Base-by-base conservation (phyloP, 2,888 invertebrate genomes). In the Drosophila nr. perissopoda region DNA sequence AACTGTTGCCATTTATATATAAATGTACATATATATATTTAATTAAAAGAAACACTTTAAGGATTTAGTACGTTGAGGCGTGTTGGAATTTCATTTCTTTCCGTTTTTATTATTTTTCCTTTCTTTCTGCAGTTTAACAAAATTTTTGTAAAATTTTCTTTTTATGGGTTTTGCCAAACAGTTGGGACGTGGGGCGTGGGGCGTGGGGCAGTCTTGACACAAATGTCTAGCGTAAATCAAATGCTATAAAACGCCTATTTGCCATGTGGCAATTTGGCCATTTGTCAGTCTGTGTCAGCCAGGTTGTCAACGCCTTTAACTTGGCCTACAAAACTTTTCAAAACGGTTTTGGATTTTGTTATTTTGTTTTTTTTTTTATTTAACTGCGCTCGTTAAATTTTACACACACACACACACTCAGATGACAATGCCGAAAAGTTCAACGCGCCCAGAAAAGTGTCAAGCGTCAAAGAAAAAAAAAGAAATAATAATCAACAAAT, bases 401-500 rank as follows among this genome's bases (percentile, higher is more conserved):
- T 80, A 83, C 82, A 83, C 76, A 81, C 57, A 21, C 46, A 8
- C 75, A 78, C 57, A 18, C 36, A 8, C 18, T 3, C 36, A 2
- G 33, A 33, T 2, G 2, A 82, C 33, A 76, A 78, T 52, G 70
- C 52, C 58, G 75, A 60, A 73, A 81, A 59, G 84, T 84, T 84
- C 81, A 85, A 85, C 79, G 83, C 53, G 76, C 78, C 74, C 82
- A 69, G 53, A 58, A 69, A 76, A 65, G 31, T 74, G 76, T 66
- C 74, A 70, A 68, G 56, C 61, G 33, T 42, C 38, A 52, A 63
- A 58, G 13, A 11, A 66, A 63, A 56, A 11, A n/a, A 46, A 25
- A 13, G 7, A 38, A 38, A 38, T 13, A 67, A 67, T 67, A 74
- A 73, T 70, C 67, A 68, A 65, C 76, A 76, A 79, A 79, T 79